phyloP scores from a whole-genome alignment of 2,113 vertebrate genomes.

The Clarias macrocephalus region DNA sequence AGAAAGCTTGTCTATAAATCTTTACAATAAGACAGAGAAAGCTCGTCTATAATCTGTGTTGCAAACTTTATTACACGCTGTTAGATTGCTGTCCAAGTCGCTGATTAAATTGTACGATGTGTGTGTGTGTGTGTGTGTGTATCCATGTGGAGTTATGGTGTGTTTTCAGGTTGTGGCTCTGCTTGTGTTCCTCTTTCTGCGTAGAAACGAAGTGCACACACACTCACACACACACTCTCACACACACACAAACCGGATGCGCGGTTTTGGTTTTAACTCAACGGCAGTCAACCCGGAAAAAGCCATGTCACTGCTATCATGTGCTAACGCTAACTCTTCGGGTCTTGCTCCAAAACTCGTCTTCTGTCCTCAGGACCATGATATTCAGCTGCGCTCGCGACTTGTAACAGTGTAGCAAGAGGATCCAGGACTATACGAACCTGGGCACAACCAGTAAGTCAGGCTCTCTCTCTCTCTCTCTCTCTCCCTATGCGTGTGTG shows the following conservation, averaged over 20 bases:
- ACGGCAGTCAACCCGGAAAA: slow-evolving; percentile 53
- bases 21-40: too few relatives aligned
- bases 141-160: not conserved
- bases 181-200: slow-evolving; percentile 53
- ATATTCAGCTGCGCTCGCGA: not conserved
- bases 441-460: slow-evolving; percentile 32
- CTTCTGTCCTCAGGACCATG: slow-evolving; percentile 14
- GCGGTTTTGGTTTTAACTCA: slow-evolving; percentile 55
- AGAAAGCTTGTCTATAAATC: too few relatives aligned
- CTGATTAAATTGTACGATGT: not conserved
- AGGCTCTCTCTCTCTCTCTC: not conserved
- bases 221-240: too few relatives aligned
- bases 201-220: slow-evolving; percentile 32
- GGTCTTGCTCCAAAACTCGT: not conserved
- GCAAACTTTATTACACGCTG: not conserved
- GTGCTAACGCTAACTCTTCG: slow-evolving; percentile 28
- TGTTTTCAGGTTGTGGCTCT: not conserved
- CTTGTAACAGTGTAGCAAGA: slow-evolving; percentile 1
- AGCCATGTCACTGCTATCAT: slow-evolving; percentile 44
- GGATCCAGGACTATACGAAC: not conserved
- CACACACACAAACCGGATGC: slow-evolving; percentile 42
- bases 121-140: not conserved
- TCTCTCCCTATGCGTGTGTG: not conserved
- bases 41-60: not conserved
- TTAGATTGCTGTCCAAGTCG: not conserved